Conservation (phyloP, 1,140 invertebrate genomes). For the Archivesica marissinica region DNA sequence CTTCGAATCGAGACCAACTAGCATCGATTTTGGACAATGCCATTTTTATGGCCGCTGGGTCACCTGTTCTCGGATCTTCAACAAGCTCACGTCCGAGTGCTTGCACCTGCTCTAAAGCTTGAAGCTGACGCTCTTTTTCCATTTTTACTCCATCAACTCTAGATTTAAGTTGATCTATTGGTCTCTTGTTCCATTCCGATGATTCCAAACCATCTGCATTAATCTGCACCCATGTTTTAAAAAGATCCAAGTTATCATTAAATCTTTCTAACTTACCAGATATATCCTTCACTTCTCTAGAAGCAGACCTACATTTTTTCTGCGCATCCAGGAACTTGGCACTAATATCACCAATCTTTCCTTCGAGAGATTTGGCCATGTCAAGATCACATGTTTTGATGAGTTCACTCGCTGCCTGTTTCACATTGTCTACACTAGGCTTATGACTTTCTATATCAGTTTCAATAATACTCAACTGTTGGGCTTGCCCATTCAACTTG, state of each 20-base stretch:
- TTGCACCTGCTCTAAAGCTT: slow-evolving; percentile 91
- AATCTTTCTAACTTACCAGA: slow-evolving; percentile 89
- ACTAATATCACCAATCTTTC: slow-evolving; percentile 93
- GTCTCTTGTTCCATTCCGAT: slow-evolving; percentile 88
- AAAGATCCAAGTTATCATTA: slow-evolving; percentile 86
- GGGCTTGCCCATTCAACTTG: slow-evolving; percentile 94
- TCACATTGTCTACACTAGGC: slow-evolving; percentile 92
- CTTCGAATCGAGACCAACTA: slow-evolving; percentile 91
- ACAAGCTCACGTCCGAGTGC: slow-evolving; percentile 92
- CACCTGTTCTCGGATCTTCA: slow-evolving; percentile 87
- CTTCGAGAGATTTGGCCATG: slow-evolving; percentile 95
- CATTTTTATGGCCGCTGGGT: slow-evolving; percentile 93
- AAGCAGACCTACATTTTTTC: slow-evolving; percentile 91
- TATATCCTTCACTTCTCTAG: slow-evolving; percentile 93
- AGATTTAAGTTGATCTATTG: slow-evolving; percentile 88
- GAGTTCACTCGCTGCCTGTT: slow-evolving; percentile 91
- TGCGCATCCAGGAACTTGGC: slow-evolving; percentile 92
- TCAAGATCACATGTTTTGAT: slow-evolving; percentile 92
- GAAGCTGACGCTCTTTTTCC: slow-evolving; percentile 86
- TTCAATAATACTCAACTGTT: slow-evolving; percentile 91
- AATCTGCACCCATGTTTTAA: slow-evolving; percentile 84
- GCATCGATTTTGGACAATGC: slow-evolving; percentile 89
- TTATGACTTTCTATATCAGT: slow-evolving; percentile 94
- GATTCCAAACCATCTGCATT: slow-evolving; percentile 91
- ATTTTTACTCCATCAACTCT: slow-evolving; percentile 86